Conservation (phyloP, 53 echinoderm and acorn worm species). For the Zoroaster sp. region DNA sequence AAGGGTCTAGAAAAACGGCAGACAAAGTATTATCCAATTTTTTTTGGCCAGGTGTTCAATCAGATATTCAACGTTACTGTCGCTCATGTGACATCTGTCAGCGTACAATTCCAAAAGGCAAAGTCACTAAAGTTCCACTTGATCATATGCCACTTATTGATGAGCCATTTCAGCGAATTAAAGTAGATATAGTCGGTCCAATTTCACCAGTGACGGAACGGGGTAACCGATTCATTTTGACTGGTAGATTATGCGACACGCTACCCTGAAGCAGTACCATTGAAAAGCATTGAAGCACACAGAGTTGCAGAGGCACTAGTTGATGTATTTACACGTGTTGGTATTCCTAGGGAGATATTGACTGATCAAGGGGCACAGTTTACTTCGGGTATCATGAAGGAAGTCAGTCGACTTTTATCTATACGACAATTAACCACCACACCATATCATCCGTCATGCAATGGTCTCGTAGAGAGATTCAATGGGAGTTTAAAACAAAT, state of each 20-base stretch:
- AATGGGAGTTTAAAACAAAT: constrained; percentile 54
- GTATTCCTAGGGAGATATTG: constrained; percentile 61
- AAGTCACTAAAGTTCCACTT: constrained; percentile 47
- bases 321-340: constrained; percentile 50
- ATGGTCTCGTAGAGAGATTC: constrained; percentile 61
- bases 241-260: constrained; percentile 56
- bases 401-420: constrained; percentile 55
- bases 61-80: constrained; percentile 50
- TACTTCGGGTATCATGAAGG: constrained; percentile 57
- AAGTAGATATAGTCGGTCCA: constrained; percentile 60
- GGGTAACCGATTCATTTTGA: constrained; percentile 45
- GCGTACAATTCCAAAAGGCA: constrained; percentile 56
- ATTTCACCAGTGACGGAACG: constrained; percentile 44
- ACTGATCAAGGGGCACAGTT: constrained; percentile 60
- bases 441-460: constrained; percentile 59
- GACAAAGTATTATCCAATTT: constrained; percentile 43
- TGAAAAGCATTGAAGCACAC: constrained; percentile 50
- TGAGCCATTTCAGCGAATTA: constrained; percentile 41
- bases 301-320: constrained; percentile 49
- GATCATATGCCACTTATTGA: constrained; percentile 53
- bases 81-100: constrained; percentile 74
- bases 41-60: constrained; percentile 45
- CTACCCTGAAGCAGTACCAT: constrained; percentile 51
- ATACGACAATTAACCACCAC: constrained; percentile 45
- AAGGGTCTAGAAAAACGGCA: constrained; percentile 46